Evolutionary conservation across 1,140 invertebrate species (phyloP), one percentile per base, ranked within the genome.

Genomic region (Trachymyrmex septentrionalis): DNA sequence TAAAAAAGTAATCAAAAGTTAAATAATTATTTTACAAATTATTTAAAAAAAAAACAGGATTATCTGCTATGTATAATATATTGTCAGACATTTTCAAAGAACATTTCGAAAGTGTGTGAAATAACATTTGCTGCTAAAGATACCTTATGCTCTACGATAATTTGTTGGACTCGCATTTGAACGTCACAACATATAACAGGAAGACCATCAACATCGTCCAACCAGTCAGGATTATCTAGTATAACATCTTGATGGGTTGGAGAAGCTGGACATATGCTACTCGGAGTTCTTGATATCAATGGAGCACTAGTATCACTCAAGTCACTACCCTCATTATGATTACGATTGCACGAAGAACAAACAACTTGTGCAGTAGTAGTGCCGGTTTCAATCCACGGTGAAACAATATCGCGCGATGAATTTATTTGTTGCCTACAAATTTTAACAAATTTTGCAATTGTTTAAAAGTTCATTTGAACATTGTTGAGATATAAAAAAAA

Each of bases 81-180:
- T 71, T 38, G 12, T 0, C 19, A 55, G 34, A 59, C 24, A 34
- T n/a, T 50, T 34, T 72, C 7, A 5, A 21, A 34, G 3, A 44
- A 48, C 2, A 27, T n/a, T 12, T 21, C 3, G 9, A 3, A 10
- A 76, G 2, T 27, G 3, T 30, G 14, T n/a, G 59, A 72, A 75
- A 30, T 7, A 30, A 16, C 44, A 75, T 75, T 2, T 82, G 24
- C 19, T 48, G 14, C 50, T 84, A 34, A 4, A 75, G 73, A 16
- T 93, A 98, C 98, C 96, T 97, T 97, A 92, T 98, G 97, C 88
- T 98, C 97, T 44, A 96, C 95, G 87, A 98, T 97, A 86, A 98
- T 97, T 93, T 98, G 97, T 93, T 97, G 96, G 87, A 99, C 95
- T 86, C 98, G 94, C 91, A 97, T 96, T 93, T 98, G 98, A 86